These are phyloP conservation scores for Brotula barbata DNA, from an alignment of 2,797 vertebrate genomes.

Conservation along the genomic window DNA sequence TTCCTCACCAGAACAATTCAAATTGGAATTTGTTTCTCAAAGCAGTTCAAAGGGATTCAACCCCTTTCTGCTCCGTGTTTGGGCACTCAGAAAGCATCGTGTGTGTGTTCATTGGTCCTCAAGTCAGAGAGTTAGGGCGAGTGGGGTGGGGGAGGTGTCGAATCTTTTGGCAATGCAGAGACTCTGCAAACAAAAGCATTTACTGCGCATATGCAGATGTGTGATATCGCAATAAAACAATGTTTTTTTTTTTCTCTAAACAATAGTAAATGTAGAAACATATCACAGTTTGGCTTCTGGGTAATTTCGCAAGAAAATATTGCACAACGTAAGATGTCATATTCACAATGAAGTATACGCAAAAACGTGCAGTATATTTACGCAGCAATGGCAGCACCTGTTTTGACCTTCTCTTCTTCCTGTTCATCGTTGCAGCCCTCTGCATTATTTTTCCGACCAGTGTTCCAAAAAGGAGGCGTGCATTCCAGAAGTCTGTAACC, in stretches of 20 bases:
- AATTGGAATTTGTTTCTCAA: too few species aligned
- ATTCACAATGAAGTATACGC: too few species aligned
- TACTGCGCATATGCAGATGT: constrained; percentile 63
- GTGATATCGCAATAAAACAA: constrained; percentile 77
- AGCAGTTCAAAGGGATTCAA: too few species aligned
- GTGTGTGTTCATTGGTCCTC: constrained; percentile 42
- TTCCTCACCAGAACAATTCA: too few species aligned
- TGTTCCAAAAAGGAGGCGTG: too few species aligned
- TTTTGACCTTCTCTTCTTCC: constrained; percentile 74
- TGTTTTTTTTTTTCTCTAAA: too few species aligned
- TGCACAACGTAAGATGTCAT: constrained; percentile 78
- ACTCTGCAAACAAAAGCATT: constrained; percentile 64
- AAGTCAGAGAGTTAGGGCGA: background rate
- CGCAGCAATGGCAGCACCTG: constrained; percentile 79
- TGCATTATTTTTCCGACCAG: too few species aligned
- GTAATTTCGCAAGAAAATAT: constrained; percentile 74
- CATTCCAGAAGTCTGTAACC: too few species aligned
- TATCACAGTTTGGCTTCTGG: constrained; percentile 77
- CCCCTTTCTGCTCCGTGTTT: too few species aligned
- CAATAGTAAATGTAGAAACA: constrained; percentile 61
- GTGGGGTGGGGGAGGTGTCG: too few species aligned
- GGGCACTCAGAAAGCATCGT: too few species aligned
- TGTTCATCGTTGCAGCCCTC: background rate
- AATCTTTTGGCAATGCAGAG: too few species aligned
- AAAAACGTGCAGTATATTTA: constrained; percentile 79